Evolutionary conservation across 2,888 invertebrate species (phyloP), one percentile per base, ranked within the genome.

Genomic region (Euplexia lucipara): DNA sequence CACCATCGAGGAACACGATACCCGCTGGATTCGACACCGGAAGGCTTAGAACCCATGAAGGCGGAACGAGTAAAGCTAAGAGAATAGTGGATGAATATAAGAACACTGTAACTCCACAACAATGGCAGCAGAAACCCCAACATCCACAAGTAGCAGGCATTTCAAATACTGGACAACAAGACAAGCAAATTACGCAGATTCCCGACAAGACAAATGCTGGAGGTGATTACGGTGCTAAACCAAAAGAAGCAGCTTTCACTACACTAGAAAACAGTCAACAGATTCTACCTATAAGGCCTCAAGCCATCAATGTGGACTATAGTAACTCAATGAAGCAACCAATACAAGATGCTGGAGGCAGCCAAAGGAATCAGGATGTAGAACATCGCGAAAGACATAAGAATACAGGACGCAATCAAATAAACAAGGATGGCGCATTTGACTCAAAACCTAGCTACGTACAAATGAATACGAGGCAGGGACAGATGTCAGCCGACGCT

Each of bases 381-480:
- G 20, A n/a, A 22, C 58, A 18, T 2, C 34, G 18, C n/a, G 70
- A 63, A 39, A 70, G 20, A 12, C 45, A 52, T 51, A 56, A 53
- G 14, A 35, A 62, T 7, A 14, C 3, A 9, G 51, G 16, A 35
- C 51, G 56, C 18, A 42, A 1, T 8, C 61, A 37, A 20, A 56
- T 26, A n/a, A 41, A 52, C 47, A 53, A 62, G 14, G 56, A 70
- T 7, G 16, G 41, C 9, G 8, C n/a, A 7, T 74, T 48, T n/a
- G 83, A 84, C 4, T 69, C 69, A 18, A 87, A 85, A 61, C 59
- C 77, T 3, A 85, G 75, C 48, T 77, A 76, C 3, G 68, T 86
- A 4, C 81, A 85, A 67, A 71, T 87, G 20, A 89, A 89, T 42
- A 71, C 83, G 10, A 84, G 77, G 14, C 87, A 86, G 60, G 77